Evolutionary conservation across 2,113 vertebrate species (phyloP), one percentile per base, ranked within the genome.

Genomic region (Elgaria multicarinata): DNA sequence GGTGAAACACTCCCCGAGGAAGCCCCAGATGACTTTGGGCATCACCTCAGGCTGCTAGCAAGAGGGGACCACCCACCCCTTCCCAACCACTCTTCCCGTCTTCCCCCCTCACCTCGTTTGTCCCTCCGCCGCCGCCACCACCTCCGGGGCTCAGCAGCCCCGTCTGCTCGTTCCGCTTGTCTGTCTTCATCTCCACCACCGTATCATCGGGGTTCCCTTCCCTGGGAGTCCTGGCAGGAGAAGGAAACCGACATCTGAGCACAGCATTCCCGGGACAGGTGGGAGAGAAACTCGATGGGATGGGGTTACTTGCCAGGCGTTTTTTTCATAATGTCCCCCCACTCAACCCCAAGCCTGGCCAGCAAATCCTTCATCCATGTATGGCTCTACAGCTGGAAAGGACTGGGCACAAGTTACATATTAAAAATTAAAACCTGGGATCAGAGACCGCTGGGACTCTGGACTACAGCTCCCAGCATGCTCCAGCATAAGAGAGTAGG

Each of bases 131-230:
- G 1, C 89, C 83, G 94, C 94, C 96, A 95, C 86, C 86, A 66
- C 92, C 86, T 1, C 83, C 92, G 2, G 85, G 77, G 22, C 97
- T 96, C 72, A 98, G 95, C 53, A 98, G 96, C 58, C 96, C 97
- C 0, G 96, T 95, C 92, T 97, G 96, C 89, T 98, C 98, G 3
- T 97, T 96, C 89, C 95, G 89, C 85, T 98, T 98, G n/a, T 97
- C 97, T 0, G 95, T 91, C 93, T 98, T 98, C 97, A 97, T 97
- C 94, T 98, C 97, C 87, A 97, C 97, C 42, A 97, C 97, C 0
- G 97, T 96, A 77, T 96, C 96, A 3, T 95, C 96, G 0, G 87
- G 77, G 84, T 96, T 97, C n/a, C 93, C 91, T 24, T 97, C 96
- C 39, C 90, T 94, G 24, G 79, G 83, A 42, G 92, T 87, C 66